Base-by-base conservation (phyloP, 2,888 invertebrate species). In the Molorchus minor region DNA sequence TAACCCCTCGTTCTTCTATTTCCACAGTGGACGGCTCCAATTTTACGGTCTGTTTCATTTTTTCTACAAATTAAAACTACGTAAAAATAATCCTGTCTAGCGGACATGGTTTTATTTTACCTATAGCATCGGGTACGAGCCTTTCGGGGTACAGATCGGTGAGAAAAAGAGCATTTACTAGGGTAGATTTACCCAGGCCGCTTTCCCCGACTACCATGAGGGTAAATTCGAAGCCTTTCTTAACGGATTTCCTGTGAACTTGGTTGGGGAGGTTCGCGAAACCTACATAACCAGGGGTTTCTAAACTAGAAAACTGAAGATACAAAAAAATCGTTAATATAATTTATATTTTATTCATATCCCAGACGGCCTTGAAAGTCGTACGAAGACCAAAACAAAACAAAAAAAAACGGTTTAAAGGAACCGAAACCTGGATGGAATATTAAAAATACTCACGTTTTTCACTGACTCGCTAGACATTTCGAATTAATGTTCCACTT, bases 221-320 rank as follows among this genome's bases (percentile, higher is more conserved):
- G 0, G 97, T 97, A 79, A 98, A 98, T 82, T 97, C 97, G 78
- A 98, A 98, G 16, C 97, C 97, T 78, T 96, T 97, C 81, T 98
- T 98, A 52, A 97, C 97, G 0, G 96, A 96, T 81, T 98, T 98
- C 64, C 97, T 85, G 80, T 98, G 96, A 19, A 98, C 96, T 82
- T 97, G 97, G 81, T 97, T 96, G 1, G 97, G 97, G 33, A 98
- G 82, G 84, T 97, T 97, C 47, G 96, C 97, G 81, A 95, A 95
- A 2, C 95, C 95, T 30, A 95, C 90, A 83, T 96, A 97, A 16
- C 93, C 93, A 21, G 93, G 92, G 0, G 93, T 92, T 80, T 93
- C 93, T 69, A 93, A 81, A 75, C 89, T 90, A 49, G 92, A 89
- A 82, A 93, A 94, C 93, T 93, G 80, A 16, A 80, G 81, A 63